Evolutionary conservation across 1,140 invertebrate genomes (phyloP), one percentile per base, ranked within the genome.

Genomic region (Amphibalanus amphitrite): DNA sequence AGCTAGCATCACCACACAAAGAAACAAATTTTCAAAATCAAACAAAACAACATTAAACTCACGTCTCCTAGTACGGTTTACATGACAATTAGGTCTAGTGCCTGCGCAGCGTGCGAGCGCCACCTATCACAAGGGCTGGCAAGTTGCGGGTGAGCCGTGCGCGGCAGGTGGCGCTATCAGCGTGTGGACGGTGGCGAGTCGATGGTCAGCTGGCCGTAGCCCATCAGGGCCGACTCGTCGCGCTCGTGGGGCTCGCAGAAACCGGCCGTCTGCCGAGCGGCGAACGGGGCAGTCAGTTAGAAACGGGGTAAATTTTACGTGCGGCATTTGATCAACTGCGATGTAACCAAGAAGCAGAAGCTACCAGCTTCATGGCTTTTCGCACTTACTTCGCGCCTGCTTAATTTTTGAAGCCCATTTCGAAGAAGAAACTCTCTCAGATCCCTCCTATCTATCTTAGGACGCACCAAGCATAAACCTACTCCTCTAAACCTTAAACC

Each of bases 201-300:
- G 65, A 67, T 67, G 28, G 65, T 67, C 17, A 67, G 65, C 65
- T 67, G 65, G 69, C 69, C 38, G 30, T 71, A 67, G 10, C 70
- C 70, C 38, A 40, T 29, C 26, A 74, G 67, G 23, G 72, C 64
- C 72, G 72, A 40, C 40, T 74, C 73, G 28, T 74, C 71, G 0
- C 67, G 73, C 20, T 30, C 38, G 29, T 73, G 70, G 28, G 33
- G 33, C 28, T 33, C 33, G 64, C 72, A 70, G n/a, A 74, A 64
- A 20, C 70, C 70, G 10, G 69, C 64, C 59, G 64, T 40, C 25
- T 72, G 64, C 20, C 33, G 28, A 38, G n/a, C n/a, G n/a, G n/a
- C n/a, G n/a, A n/a, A n/a, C n/a, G n/a, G n/a, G n/a, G n/a, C n/a
- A n/a, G n/a, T n/a, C n/a, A n/a, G n/a, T n/a, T n/a, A n/a, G n/a